Evolutionary conservation across 2,113 vertebrate genomes (phyloP).

Genomic region (Gallinago undulata): DNA sequence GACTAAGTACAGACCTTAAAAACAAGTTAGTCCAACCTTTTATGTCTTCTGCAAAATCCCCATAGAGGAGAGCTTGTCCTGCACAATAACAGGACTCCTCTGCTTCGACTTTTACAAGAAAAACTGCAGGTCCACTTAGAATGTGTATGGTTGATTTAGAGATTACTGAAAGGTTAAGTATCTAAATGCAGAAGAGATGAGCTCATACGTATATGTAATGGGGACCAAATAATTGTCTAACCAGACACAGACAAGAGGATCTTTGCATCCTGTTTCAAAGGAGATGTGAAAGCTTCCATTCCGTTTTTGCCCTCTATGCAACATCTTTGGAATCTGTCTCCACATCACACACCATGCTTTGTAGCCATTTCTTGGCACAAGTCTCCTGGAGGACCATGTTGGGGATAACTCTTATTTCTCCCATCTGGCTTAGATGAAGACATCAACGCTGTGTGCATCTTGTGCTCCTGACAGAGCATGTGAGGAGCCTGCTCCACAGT

Average conservation of each 20-base stretch:
- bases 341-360: not conserved
- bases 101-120: not conserved
- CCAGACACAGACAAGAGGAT: not conserved
- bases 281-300: not conserved
- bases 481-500: not conserved
- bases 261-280: not conserved
- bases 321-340: not conserved
- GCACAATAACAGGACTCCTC: not conserved
- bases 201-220: slow-evolving; percentile 24
- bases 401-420: not conserved
- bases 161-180: not conserved
- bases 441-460: not conserved
- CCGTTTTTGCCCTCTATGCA: not conserved
- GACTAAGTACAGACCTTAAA: slow-evolving; percentile 4
- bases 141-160: not conserved
- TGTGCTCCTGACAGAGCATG: accelerated
- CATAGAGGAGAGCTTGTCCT: not conserved
- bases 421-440: not conserved
- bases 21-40: not conserved
- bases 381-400: not conserved
- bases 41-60: not conserved
- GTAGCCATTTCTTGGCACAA: not conserved
- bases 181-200: slow-evolving; percentile 18
- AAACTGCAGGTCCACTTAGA: not conserved
- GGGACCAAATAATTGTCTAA: not conserved